Percentiles rank a stretch among this genome's conserved stretches.
phyloP scores from a whole-genome alignment of 2,888 invertebrate genomes.

The Pedicia rivosa region DNA sequence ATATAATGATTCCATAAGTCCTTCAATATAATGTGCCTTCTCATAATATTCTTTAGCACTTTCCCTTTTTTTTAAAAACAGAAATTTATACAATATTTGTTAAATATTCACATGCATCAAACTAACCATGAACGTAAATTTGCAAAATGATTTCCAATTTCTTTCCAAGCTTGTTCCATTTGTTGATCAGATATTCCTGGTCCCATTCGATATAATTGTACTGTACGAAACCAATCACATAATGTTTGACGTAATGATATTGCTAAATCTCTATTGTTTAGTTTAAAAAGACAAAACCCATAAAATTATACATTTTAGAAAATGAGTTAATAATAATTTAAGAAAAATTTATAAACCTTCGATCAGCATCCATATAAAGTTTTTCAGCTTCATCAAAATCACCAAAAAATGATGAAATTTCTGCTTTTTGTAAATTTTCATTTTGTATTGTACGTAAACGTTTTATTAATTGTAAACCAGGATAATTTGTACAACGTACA shows the following conservation, averaged over 20 bases:
- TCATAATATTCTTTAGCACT: constrained; percentile 82
- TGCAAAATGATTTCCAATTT: constrained; percentile 83
- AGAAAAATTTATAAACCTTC: too few species aligned
- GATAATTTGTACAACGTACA: constrained; percentile 85
- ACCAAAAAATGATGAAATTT: constrained; percentile 80
- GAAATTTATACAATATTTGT: too few species aligned
- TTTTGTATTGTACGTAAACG: constrained; percentile 67
- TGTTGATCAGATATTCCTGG: constrained; percentile 61
- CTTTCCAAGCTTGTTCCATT: constrained; percentile 73
- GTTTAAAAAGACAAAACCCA: constrained; percentile 1
- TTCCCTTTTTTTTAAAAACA: constrained; percentile 41
- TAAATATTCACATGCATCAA: too few species aligned
- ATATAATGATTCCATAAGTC: constrained; percentile 77
- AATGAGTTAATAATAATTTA: constrained; percentile 9
- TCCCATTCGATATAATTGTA: constrained; percentile 71
- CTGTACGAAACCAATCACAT: constrained; percentile 91
- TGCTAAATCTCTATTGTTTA: constrained; percentile 63
- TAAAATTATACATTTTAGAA: constrained; percentile 4
- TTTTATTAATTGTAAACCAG: constrained; percentile 86
- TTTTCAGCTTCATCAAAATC: constrained; percentile 92
- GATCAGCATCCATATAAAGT: constrained; percentile 81
- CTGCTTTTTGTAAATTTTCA: constrained; percentile 65
- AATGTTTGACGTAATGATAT: constrained; percentile 75
- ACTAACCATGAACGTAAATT: constrained; percentile 89
- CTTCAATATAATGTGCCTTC: constrained; percentile 68